Base-by-base conservation (phyloP, 2,888 invertebrate genomes). In the Pristionchus entomophagus region DNA sequence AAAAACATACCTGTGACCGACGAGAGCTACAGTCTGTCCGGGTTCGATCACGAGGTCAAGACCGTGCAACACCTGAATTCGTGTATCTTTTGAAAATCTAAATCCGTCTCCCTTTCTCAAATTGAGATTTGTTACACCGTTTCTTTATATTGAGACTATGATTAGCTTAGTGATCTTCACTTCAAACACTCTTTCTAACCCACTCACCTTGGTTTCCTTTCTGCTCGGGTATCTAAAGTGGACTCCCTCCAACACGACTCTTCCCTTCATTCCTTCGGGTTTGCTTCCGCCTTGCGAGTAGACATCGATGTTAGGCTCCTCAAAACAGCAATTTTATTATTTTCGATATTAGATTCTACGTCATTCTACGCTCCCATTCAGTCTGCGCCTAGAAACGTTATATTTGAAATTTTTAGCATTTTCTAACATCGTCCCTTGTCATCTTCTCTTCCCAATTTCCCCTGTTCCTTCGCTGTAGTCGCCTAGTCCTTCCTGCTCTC, bases 221-320 rank as follows among this genome's bases (percentile, higher is more conserved):
- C 91, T 85, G 0, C 89, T 90, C 6, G 91, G 92, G 81, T 91
- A 92, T 2, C 91, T 87, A 87, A 92, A 92, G 56, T 90, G 89
- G 14, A 92, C 91, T 62, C 92, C 89, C 81, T 91, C 88, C 78
- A 92, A 90, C 10, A 62, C 87, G 6, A 84, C 83, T 38, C 83
- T 26, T 29, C 83, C 83, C n/a, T 84, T 84, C 17, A 89, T 86
- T 29, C 78, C 82, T 29, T 87, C 87, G 14, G 88, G 87, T n/a
- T 86, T 85, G 59, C 84, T 65, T 32, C 91, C 91, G 51, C 88
- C 86, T 8, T 86, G 86, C 0, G 90, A 89, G 53, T 91, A 91
- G 14, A 89, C 87, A 86, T 92, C 92, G 82, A 92, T 92, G 19
- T 87, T 86, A 0, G 92, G 92, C 14, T 77, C 82, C 88, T 89